Conservation (phyloP, 1,140 invertebrate genomes). For the Chironomus striatipennis region DNA sequence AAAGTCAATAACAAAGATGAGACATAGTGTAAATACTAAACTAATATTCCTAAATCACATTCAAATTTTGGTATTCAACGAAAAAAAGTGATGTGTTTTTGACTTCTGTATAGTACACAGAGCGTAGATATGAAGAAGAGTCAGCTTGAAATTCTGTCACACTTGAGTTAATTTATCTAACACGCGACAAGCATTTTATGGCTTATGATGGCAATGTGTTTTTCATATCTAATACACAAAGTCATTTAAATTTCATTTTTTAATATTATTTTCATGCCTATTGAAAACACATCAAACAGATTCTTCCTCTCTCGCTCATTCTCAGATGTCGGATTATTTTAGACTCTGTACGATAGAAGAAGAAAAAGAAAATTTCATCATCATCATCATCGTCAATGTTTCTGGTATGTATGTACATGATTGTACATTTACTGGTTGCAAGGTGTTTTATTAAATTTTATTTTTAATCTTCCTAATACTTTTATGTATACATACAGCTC, state of each 20-base stretch:
- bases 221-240: conserved; percentile 5
- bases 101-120: neutral
- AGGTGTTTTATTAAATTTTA: neutral
- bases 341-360: neutral
- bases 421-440: neutral
- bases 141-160: conserved; percentile 6
- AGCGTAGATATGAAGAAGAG: neutral
- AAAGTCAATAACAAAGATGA: no score
- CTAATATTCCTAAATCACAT: no score
- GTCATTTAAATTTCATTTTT: neutral
- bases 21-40: no score
- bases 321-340: neutral
- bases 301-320: neutral
- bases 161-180: conserved; percentile 14
- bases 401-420: no score
- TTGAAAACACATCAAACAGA: neutral
- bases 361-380: no score
- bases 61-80: neutral
- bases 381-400: no score
- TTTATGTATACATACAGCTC: no score
- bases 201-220: conserved; percentile 7
- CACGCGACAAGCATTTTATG: conserved; percentile 11
- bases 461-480: neutral
- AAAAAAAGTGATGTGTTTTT: neutral
- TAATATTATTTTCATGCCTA: neutral